Conservation (phyloP, 2,888 invertebrate genomes). For the Ormyrus rosae region DNA sequence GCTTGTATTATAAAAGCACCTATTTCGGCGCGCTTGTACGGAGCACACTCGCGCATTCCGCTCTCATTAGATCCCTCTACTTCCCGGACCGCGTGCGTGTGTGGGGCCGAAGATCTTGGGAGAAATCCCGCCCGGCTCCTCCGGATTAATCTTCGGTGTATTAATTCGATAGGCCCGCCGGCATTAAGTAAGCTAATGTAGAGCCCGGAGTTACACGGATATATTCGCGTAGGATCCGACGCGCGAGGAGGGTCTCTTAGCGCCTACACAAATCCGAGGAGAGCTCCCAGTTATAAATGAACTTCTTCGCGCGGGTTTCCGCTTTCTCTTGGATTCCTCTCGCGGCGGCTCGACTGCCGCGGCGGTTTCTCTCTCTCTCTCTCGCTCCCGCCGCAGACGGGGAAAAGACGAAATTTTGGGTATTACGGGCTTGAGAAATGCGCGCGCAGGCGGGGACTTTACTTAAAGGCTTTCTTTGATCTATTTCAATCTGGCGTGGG, state of each 20-base stretch:
- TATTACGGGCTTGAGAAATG: not conserved
- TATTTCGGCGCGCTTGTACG: no score
- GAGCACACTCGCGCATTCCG: no score
- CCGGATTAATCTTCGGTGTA: slow-evolving; percentile 55
- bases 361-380: not conserved
- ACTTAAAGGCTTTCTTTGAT: slow-evolving; percentile 42
- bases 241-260: slow-evolving; percentile 43
- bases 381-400: no score
- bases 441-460: slow-evolving; percentile 7
- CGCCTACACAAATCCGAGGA: slow-evolving; percentile 39
- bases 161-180: slow-evolving; percentile 62
- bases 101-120: slow-evolving; percentile 33
- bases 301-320: slow-evolving; percentile 39
- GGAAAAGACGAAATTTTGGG: slow-evolving; percentile 34
- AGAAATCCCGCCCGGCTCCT: slow-evolving; percentile 38
- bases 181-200: slow-evolving; percentile 70
- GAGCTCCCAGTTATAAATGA: slow-evolving; percentile 41
- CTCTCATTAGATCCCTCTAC: slow-evolving; percentile 37
- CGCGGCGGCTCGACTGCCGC: not conserved
- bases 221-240: not conserved
- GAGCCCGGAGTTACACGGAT: slow-evolving; percentile 55
- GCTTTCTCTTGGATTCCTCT: slow-evolving; percentile 38
- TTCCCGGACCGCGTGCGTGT: not conserved
- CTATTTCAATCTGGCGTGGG: slow-evolving; percentile 45
- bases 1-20: no score